A percentile compares a stretch with the other conserved stretches of the same genome.
These are phyloP conservation scores for Montifringilla adamsi DNA, from an alignment of 2,113 vertebrate genomes.

Conservation along the genomic window DNA sequence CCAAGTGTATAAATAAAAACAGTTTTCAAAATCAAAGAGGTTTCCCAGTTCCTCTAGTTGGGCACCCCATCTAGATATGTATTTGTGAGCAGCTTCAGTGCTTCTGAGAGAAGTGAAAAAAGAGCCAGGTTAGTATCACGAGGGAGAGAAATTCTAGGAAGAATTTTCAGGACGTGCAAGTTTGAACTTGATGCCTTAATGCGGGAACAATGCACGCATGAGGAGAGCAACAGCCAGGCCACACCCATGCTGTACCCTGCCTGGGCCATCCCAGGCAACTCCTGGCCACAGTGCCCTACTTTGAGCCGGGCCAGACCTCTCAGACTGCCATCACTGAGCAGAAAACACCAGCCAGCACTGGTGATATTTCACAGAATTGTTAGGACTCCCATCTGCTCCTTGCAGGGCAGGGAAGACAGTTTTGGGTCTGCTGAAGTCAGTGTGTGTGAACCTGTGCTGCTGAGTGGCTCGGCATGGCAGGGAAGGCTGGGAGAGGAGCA, in stretches of 20 bases:
- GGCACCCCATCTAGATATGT: neutral
- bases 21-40: slow-evolving; percentile 21
- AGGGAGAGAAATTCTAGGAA: neutral
- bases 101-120: neutral
- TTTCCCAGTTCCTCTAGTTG: neutral
- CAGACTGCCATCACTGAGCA: neutral
- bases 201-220: rapidly evolving
- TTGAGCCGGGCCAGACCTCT: neutral
- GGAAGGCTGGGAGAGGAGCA: neutral
- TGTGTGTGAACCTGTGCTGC: neutral
- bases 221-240: neutral
- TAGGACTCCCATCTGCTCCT: neutral
- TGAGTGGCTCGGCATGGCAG: neutral
- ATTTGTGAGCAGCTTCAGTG: neutral
- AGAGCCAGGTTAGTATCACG: neutral
- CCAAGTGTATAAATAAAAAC: neutral
- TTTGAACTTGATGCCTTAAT: neutral
- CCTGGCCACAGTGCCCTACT: neutral
- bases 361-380: neutral
- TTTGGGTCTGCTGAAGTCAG: neutral
- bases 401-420: neutral
- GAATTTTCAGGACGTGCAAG: neutral
- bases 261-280: neutral
- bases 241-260: neutral
- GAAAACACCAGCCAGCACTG: neutral